Percentiles rank a stretch among this genome's conserved stretches.
phyloP scores from a whole-genome alignment of 2,797 vertebrate genomes.

The Valencia hispanica region DNA sequence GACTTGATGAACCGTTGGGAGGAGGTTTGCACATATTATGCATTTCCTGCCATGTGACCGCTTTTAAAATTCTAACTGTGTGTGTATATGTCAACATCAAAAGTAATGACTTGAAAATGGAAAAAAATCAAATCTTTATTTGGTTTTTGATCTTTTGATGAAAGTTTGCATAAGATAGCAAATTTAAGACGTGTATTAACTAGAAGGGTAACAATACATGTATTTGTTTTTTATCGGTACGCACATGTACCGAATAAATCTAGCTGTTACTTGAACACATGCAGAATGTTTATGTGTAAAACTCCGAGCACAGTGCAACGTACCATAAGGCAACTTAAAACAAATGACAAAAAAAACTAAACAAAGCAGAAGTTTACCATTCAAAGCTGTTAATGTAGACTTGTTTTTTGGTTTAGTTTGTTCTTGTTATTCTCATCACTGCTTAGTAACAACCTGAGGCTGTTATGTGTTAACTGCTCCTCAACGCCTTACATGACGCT shows the following conservation, averaged over 20 bases:
- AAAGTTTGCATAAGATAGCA: not conserved
- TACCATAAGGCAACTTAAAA: too few relatives aligned
- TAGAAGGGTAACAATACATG: too few relatives aligned
- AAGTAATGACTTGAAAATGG: not conserved
- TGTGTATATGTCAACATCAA: not conserved
- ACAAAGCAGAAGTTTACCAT: too few relatives aligned
- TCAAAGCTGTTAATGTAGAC: not conserved
- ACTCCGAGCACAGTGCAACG: too few relatives aligned
- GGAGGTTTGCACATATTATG: not conserved
- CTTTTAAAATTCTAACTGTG: not conserved
- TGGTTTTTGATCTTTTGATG: not conserved
- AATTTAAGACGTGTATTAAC: not conserved
- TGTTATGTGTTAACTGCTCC: not conserved
- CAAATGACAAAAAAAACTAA: too few relatives aligned
- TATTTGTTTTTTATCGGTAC: too few relatives aligned
- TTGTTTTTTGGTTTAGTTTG: not conserved
- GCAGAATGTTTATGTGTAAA: too few relatives aligned
- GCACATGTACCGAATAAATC: too few relatives aligned
- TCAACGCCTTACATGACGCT: not conserved
- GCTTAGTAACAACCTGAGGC: not conserved
- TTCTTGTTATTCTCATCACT: not conserved
- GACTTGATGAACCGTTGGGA: not conserved
- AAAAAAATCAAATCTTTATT: not conserved
- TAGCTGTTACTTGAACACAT: too few relatives aligned
- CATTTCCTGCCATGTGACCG: not conserved